These are phyloP conservation scores for Neotoxoptera formosana DNA, from an alignment of 1,140 invertebrate species.

Conservation along the genomic window DNA sequence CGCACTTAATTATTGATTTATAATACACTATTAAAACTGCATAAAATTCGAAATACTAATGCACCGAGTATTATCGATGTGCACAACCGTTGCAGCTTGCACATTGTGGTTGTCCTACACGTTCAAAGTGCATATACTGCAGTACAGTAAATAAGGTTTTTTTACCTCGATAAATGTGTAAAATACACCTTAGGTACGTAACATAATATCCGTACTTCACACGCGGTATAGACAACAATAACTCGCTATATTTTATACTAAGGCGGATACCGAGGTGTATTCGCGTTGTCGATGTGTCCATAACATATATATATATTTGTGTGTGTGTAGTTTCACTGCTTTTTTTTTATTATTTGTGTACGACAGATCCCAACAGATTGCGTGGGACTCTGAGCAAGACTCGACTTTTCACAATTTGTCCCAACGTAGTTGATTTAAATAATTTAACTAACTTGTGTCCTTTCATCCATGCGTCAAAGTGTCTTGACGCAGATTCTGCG, in stretches of 20 bases:
- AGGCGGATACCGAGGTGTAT: not conserved
- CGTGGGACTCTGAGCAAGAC: not conserved
- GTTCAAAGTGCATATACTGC: too few relatives aligned
- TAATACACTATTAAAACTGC: not conserved
- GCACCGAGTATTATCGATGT: not conserved
- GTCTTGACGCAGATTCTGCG: not conserved
- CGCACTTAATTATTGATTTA: not conserved
- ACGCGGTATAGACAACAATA: not conserved
- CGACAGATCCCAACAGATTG: not conserved
- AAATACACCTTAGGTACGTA: not conserved
- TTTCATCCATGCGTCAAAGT: conserved; percentile 1
- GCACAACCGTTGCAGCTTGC: not conserved
- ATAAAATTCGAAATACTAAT: not conserved
- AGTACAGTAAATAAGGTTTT: not conserved
- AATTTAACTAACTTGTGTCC: conserved; percentile 6
- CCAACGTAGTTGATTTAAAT: not conserved
- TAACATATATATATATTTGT: not conserved
- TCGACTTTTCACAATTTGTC: not conserved
- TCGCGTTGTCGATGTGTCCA: not conserved
- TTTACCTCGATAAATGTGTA: not conserved
- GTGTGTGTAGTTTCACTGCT: too few relatives aligned
- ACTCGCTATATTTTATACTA: not conserved
- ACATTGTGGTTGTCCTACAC: not conserved
- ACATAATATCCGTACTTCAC: not conserved
- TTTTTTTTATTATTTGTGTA: not conserved